phyloP scores from a whole-genome alignment of 2,113 vertebrate genomes.

The Pelecanus crispus region DNA sequence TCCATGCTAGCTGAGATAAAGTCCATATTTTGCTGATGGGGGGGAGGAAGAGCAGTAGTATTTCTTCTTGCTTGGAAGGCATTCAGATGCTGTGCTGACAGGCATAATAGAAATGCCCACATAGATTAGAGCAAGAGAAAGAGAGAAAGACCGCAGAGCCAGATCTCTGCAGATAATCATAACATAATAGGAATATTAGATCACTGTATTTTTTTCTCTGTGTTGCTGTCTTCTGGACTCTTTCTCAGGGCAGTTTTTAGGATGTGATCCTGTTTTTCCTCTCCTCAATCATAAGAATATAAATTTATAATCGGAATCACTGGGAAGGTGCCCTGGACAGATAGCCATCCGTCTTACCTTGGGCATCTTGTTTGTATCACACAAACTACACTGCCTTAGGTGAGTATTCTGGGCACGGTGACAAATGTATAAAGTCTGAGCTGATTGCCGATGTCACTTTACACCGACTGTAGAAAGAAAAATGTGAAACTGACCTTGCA shows the following conservation, averaged over 20 bases:
- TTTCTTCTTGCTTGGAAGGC: neutral
- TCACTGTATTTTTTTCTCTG: neutral
- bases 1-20: neutral
- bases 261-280: neutral
- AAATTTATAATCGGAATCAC: neutral
- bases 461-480: neutral
- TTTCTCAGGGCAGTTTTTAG: neutral
- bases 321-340: neutral
- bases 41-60: neutral
- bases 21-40: neutral
- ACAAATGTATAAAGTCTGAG: neutral
- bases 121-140: constrained; percentile 13
- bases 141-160: neutral
- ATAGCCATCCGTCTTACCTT: neutral
- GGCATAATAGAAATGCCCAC: constrained; percentile 18
- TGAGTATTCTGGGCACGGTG: neutral
- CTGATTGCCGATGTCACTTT: neutral
- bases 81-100: neutral
- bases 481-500: neutral
- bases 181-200: constrained; percentile 35
- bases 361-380: neutral
- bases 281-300: neutral
- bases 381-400: neutral
- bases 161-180: neutral
- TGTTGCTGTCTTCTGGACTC: neutral